These are phyloP conservation scores for Calonectris borealis DNA, from an alignment of 2,113 vertebrate genomes.

Conservation along the genomic window DNA sequence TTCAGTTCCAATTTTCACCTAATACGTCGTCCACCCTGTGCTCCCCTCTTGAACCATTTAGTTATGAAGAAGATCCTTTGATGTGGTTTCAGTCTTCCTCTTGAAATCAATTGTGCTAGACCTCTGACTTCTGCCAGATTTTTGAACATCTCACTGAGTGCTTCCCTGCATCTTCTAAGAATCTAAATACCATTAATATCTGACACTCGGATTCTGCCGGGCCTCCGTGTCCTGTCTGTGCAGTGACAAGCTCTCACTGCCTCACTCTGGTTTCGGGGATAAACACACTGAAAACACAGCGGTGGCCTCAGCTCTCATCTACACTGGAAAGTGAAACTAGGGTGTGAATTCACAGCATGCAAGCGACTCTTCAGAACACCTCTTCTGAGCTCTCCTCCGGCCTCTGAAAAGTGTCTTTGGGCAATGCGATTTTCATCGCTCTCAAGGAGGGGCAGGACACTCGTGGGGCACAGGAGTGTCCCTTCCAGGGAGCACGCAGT, in stretches of 20 bases:
- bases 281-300: background rate
- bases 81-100: slow-evolving; percentile 38
- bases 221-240: background rate
- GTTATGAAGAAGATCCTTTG: background rate
- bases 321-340: background rate
- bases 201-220: background rate
- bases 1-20: background rate
- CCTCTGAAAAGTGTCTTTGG: background rate
- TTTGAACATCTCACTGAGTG: background rate
- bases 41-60: background rate
- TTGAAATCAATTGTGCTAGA: background rate
- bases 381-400: background rate
- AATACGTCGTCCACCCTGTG: background rate
- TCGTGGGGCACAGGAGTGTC: fast-evolving
- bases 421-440: fast-evolving
- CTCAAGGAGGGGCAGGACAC: background rate
- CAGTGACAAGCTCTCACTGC: background rate
- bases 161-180: background rate
- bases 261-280: background rate
- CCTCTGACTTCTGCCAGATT: background rate
- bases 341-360: background rate
- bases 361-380: background rate
- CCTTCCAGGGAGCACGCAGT: background rate
- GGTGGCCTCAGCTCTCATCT: background rate
- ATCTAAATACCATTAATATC: background rate